These are phyloP conservation scores for Listronotus bonariensis DNA, from an alignment of 1,140 invertebrate genomes.

Conservation along the genomic window DNA sequence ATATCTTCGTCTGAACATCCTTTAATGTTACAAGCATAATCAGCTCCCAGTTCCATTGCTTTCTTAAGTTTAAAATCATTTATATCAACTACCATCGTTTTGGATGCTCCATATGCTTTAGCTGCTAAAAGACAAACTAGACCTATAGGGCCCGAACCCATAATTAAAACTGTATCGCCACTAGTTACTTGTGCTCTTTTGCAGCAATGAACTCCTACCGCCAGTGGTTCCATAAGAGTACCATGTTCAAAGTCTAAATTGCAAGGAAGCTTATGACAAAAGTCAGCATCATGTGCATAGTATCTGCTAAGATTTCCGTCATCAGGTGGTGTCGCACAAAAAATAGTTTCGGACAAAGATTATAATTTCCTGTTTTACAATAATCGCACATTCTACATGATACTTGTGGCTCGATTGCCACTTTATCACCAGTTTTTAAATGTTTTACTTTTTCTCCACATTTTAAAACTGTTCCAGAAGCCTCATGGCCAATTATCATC, in stretches of 20 bases:
- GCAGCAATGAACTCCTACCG: slow-evolving; percentile 93
- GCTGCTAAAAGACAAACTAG: slow-evolving; percentile 83
- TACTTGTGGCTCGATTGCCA: slow-evolving; percentile 90
- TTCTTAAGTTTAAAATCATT: slow-evolving; percentile 73
- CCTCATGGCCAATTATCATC: slow-evolving; percentile 88
- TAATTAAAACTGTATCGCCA: slow-evolving; percentile 79
- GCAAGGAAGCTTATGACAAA: slow-evolving; percentile 90
- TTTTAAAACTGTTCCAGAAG: slow-evolving; percentile 73
- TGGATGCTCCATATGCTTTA: slow-evolving; percentile 84
- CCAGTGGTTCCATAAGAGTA: slow-evolving; percentile 87
- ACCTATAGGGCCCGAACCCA: slow-evolving; percentile 91
- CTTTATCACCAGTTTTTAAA: slow-evolving; percentile 80
- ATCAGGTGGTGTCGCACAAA: slow-evolving; percentile 87
- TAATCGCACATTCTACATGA: slow-evolving; percentile 83
- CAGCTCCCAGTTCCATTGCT: slow-evolving; percentile 83
- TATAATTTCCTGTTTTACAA: slow-evolving; percentile 87
- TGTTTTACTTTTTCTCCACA: slow-evolving; percentile 74
- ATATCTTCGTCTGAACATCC: slow-evolving; percentile 63
- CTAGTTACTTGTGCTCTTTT: slow-evolving; percentile 72
- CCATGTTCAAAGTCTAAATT: slow-evolving; percentile 89
- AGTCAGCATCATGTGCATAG: slow-evolving; percentile 89
- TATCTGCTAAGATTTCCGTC: slow-evolving; percentile 84
- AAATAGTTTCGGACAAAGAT: slow-evolving; percentile 82
- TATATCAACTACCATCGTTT: slow-evolving; percentile 82
- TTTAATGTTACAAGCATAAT: slow-evolving; percentile 66